Evolutionary conservation across 2,113 vertebrate species (phyloP).

Genomic region (Galeopterus variegatus): DNA sequence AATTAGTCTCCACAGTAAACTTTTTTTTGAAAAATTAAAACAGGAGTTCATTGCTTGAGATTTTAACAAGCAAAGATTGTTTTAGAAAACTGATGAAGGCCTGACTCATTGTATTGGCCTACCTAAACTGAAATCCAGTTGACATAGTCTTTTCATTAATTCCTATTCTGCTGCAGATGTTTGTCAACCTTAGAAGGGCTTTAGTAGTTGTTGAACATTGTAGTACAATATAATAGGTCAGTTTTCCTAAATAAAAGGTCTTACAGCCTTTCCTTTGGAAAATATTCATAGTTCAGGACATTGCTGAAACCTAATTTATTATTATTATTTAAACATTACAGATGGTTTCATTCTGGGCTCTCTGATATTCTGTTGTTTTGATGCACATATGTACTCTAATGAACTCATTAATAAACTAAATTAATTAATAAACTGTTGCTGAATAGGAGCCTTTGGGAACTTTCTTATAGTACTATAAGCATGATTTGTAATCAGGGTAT

Average conservation of each 20-base stretch:
- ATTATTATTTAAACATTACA: conserved; percentile 5
- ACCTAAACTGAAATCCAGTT: background rate
- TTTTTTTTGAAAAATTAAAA: conserved; percentile 33
- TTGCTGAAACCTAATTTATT: background rate
- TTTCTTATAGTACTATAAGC: background rate
- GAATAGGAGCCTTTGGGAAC: background rate
- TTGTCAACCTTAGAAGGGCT: background rate
- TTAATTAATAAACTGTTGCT: conserved; percentile 5
- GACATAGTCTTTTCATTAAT: background rate
- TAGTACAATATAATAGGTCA: background rate
- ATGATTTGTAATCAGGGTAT: background rate
- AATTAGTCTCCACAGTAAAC: background rate
- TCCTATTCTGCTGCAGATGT: background rate
- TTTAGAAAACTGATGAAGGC: background rate
- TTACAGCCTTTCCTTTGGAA: background rate
- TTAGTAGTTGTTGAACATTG: background rate
- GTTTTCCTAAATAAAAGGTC: background rate
- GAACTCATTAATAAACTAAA: background rate
- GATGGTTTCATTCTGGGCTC: background rate
- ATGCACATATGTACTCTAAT: background rate
- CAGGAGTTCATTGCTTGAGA: background rate
- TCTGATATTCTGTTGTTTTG: background rate
- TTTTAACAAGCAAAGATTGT: background rate
- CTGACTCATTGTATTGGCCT: background rate
- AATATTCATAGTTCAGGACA: background rate